These are phyloP conservation scores for Punctoribates punctum DNA, from an alignment of 2,888 invertebrate species.

Conservation along the genomic window DNA sequence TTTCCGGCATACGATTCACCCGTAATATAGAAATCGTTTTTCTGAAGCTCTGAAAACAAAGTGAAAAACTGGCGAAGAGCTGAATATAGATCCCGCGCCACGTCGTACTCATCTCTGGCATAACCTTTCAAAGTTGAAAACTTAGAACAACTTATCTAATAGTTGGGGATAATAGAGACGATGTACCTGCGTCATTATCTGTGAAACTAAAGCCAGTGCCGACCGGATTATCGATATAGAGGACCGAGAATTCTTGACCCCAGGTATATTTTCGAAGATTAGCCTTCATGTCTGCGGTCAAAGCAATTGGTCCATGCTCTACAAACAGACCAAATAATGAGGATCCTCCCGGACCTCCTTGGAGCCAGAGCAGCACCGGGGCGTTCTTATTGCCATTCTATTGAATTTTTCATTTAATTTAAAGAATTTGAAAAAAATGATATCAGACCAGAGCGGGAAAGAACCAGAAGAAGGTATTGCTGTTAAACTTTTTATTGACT, in stretches of 20 bases:
- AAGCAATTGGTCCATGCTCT: conserved; percentile 74
- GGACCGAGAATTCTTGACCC: conserved; percentile 70
- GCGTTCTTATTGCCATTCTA: conserved; percentile 50
- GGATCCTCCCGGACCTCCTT: conserved; percentile 55
- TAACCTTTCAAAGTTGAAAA: conserved; percentile 61
- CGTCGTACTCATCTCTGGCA: conserved; percentile 71
- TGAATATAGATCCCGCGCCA: conserved; percentile 72
- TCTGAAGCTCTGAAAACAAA: conserved; percentile 70
- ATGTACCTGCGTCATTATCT: conserved; percentile 58
- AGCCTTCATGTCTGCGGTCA: conserved; percentile 57
- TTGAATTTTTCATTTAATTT: not conserved
- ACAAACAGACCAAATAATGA: conserved; percentile 57
- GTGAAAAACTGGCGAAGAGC: conserved; percentile 76
- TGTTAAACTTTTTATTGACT: conserved; percentile 69
- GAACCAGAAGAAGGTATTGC: conserved; percentile 88
- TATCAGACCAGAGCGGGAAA: conserved; percentile 67
- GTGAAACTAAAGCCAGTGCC: conserved; percentile 91
- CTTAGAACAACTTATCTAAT: no score
- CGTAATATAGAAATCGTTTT: conserved; percentile 75
- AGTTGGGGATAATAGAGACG: no score
- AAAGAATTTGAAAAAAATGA: not conserved
- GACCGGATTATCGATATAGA: conserved; percentile 90
- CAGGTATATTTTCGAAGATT: conserved; percentile 70
- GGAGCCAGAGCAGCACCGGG: conserved; percentile 55
- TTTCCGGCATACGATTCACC: conserved; percentile 85